Evolutionary conservation across 2,888 invertebrate species (phyloP).

Genomic region (Ligdia adustata): DNA sequence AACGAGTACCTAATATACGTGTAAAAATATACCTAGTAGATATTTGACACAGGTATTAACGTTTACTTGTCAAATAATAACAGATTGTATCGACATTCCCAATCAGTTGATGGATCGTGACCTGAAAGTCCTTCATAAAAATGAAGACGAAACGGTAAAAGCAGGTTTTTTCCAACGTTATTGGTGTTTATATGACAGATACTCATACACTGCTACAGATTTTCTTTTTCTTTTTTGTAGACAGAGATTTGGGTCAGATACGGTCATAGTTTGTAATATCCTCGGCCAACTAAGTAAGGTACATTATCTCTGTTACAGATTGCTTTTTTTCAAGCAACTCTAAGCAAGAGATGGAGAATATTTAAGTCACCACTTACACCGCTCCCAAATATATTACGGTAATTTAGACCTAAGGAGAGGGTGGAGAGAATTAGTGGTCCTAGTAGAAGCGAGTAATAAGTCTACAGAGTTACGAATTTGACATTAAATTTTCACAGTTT

Average conservation of each 20-base stretch:
- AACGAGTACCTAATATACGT: too few relatives aligned
- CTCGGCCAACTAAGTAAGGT: conserved; percentile 8
- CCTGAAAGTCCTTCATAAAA: too few relatives aligned
- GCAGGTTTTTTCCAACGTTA: too few relatives aligned
- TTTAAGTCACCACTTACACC: conserved; percentile 68
- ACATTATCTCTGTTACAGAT: conserved; percentile 34
- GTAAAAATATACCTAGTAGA: too few relatives aligned
- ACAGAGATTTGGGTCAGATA: background rate
- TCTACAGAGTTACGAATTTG: background rate
- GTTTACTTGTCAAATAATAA: too few relatives aligned
- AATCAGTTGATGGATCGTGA: too few relatives aligned
- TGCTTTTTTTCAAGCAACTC: conserved; percentile 46
- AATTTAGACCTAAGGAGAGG: conserved; percentile 52
- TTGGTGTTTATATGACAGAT: too few relatives aligned
- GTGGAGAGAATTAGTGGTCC: conserved; percentile 42
- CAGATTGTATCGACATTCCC: too few relatives aligned
- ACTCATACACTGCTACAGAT: too few relatives aligned
- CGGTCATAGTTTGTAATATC: conserved; percentile 14
- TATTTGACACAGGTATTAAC: too few relatives aligned
- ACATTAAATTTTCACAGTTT: background rate
- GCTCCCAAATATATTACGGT: conserved; percentile 66
- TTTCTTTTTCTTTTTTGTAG: background rate
- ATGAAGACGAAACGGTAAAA: too few relatives aligned
- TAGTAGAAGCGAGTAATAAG: background rate
- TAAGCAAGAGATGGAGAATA: conserved; percentile 49